These are phyloP conservation scores for Psix sp. DNA, from an alignment of 1,140 invertebrate species.

Conservation along the genomic window DNA sequence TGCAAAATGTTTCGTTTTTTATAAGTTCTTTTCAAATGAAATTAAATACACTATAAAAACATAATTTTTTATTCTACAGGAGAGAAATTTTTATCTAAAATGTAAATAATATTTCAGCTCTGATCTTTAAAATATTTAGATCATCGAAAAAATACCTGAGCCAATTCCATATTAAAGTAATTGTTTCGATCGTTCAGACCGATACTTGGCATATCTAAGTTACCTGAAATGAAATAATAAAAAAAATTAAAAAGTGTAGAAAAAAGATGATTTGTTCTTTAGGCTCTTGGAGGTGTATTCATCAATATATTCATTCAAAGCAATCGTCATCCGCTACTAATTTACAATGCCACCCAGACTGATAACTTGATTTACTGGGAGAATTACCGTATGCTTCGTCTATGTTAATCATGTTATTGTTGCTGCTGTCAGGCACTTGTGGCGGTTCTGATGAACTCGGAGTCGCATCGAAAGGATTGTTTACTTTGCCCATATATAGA, in stretches of 20 bases:
- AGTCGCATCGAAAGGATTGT: slow-evolving; percentile 76
- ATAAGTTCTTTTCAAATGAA: no score
- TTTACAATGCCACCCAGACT: slow-evolving; percentile 25
- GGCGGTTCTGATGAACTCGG: slow-evolving; percentile 20
- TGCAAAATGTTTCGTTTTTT: no score
- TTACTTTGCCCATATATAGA: slow-evolving; percentile 84
- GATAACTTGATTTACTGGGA: slow-evolving; percentile 21
- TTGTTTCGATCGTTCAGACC: slow-evolving; percentile 73
- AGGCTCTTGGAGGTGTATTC: no score
- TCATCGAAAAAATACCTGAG: no score
- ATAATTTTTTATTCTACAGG: no score
- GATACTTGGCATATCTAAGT: slow-evolving; percentile 2
- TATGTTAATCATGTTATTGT: slow-evolving; percentile 38
- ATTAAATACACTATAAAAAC: no score
- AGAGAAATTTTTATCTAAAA: no score
- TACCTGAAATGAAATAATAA: no score
- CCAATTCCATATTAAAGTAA: slow-evolving; percentile 71
- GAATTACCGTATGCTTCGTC: slow-evolving; percentile 29
- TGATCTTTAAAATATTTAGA: no score
- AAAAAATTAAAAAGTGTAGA: neutral
- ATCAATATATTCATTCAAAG: slow-evolving; percentile 15
- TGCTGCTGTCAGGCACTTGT: slow-evolving; percentile 18
- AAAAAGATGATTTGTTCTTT: no score
- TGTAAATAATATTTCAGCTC: no score
- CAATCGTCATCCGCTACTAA: slow-evolving; percentile 14